phyloP scores from a whole-genome alignment of 2,797 vertebrate species.

The Sebastes kiyomatsui region DNA sequence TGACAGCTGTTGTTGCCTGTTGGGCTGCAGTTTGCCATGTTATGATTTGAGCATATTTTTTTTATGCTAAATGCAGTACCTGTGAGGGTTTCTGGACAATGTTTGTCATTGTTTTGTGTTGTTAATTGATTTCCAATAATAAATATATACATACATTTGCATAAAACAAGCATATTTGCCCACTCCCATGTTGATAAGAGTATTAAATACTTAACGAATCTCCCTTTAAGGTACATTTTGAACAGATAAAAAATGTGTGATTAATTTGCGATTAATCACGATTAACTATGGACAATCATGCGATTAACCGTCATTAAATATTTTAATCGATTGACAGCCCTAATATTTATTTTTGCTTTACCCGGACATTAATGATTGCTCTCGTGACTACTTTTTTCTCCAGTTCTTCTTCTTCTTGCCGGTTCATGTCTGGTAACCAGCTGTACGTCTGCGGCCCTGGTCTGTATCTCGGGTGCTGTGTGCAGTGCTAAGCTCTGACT shows the following conservation, averaged over 20 bases:
- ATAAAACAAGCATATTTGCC: too few species aligned
- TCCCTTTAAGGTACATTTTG: not conserved
- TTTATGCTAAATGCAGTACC: too few species aligned
- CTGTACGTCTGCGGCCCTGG: conserved; percentile 58
- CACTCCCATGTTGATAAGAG: not conserved
- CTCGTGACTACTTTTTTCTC: not conserved
- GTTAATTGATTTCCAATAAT: too few species aligned
- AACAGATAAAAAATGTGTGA: not conserved
- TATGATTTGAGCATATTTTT: too few species aligned
- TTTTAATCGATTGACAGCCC: not conserved
- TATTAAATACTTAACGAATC: not conserved
- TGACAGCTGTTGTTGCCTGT: too few species aligned
- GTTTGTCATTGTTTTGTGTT: too few species aligned
- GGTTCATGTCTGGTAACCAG: conserved; percentile 60
- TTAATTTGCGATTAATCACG: not conserved
- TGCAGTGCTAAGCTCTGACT: conserved; percentile 62
- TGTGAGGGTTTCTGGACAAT: too few species aligned
- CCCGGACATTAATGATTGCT: not conserved
- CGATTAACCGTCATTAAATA: not conserved
- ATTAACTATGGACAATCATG: not conserved
- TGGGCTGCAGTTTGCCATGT: too few species aligned
- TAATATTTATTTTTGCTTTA: not conserved
- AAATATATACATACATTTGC: too few species aligned
- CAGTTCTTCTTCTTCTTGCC: not conserved
- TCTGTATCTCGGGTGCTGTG: conserved; percentile 59